A percentile compares a stretch with the other conserved stretches of the same genome.
Conservation (phyloP, 2,888 invertebrate genomes). For the Pachydiplax longipennis region DNA sequence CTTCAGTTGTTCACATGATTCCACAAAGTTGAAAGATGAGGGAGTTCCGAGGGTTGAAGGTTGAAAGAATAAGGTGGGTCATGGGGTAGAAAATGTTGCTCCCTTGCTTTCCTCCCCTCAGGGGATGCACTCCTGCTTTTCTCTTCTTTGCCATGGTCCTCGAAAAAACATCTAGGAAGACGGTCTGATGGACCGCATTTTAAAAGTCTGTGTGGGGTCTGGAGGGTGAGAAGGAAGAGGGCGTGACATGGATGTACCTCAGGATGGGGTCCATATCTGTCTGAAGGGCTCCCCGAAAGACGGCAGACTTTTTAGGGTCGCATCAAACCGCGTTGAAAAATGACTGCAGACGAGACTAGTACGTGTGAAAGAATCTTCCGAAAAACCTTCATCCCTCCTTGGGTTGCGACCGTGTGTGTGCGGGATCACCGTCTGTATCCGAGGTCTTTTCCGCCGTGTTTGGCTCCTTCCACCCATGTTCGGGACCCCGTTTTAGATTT, state of each 20-base stretch:
- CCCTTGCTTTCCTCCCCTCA: neutral
- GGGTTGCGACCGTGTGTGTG: neutral
- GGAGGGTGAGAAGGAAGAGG: neutral
- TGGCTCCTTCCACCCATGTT: neutral
- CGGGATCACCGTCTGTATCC: neutral
- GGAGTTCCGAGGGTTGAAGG: neutral
- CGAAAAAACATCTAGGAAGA: neutral
- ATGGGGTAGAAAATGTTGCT: neutral
- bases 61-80: neutral
- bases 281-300: neutral
- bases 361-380: neutral
- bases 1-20: too few relatives aligned
- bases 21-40: neutral
- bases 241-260: neutral
- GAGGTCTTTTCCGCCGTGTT: neutral
- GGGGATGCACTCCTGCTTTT: neutral
- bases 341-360: neutral
- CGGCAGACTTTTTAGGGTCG: neutral
- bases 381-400: neutral
- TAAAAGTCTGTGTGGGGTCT: neutral
- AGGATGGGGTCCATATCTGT: neutral
- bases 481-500: neutral
- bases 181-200: neutral
- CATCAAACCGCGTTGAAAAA: neutral
- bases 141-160: neutral